Conservation (phyloP, 2,888 invertebrate species). For the Luperina nickerlii region DNA sequence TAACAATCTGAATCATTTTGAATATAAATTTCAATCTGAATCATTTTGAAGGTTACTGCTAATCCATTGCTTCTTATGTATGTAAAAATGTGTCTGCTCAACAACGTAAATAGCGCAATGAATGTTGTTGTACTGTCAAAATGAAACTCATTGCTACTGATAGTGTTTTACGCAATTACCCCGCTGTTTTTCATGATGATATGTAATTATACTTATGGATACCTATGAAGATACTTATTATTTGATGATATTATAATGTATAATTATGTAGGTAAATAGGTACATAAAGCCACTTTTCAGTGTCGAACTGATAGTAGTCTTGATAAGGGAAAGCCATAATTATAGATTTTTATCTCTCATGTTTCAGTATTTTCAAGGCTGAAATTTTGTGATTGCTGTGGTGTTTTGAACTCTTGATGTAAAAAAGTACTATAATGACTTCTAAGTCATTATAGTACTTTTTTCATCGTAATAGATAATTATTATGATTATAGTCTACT, state of each 20-base stretch:
- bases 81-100: background rate
- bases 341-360: conserved; percentile 15
- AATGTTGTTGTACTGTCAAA: too few species aligned
- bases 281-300: background rate
- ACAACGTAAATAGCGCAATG: background rate
- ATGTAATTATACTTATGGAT: background rate
- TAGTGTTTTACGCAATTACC: too few species aligned
- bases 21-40: too few species aligned
- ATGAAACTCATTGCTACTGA: too few species aligned
- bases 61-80: background rate
- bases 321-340: conserved; percentile 7
- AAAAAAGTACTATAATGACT: background rate
- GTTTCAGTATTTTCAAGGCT: conserved; percentile 20
- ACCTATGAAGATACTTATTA: background rate
- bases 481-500: too few species aligned
- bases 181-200: background rate
- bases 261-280: background rate
- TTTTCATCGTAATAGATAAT: too few species aligned
- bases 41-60: background rate
- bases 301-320: conserved; percentile 6
- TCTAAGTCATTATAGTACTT: too few species aligned
- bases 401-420: conserved; percentile 3
- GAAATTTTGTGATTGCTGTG: background rate
- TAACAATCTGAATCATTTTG: background rate
- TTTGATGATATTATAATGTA: conserved; percentile 10